Percentiles rank a stretch among this genome's conserved stretches.
phyloP scores from a whole-genome alignment of 1,140 invertebrate species.

The Drosophila ambigua region DNA sequence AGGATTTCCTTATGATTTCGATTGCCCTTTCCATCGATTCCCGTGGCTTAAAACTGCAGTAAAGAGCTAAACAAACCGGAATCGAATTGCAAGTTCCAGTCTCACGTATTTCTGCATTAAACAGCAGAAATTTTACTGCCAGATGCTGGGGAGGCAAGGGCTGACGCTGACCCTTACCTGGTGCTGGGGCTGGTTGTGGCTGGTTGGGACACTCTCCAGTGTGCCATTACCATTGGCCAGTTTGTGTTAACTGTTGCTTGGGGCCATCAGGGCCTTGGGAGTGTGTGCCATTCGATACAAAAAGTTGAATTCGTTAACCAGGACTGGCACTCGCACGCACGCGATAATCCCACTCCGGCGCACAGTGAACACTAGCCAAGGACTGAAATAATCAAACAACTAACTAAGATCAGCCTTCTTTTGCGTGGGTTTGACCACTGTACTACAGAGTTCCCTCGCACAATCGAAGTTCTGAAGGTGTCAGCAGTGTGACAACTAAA shows the following conservation, averaged over 20 bases:
- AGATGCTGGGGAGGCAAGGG: neutral
- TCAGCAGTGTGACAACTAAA: constrained; percentile 6
- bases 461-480: constrained; percentile 1
- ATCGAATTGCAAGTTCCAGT: neutral
- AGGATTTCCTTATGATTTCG: no score
- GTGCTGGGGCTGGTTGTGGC: neutral
- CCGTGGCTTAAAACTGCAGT: constrained; percentile 1
- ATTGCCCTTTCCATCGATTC: no score
- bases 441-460: neutral
- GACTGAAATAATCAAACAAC: neutral
- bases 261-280: constrained; percentile 25
- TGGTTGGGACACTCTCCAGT: constrained; percentile 31
- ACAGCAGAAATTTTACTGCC: constrained; percentile 3
- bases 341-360: constrained; percentile 43
- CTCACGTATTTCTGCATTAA: constrained; percentile 22
- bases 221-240: constrained; percentile 39
- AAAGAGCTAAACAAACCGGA: constrained; percentile 14
- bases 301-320: constrained; percentile 39
- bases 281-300: constrained; percentile 36
- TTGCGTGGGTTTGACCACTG: neutral
- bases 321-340: constrained; percentile 45
- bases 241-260: constrained; percentile 50
- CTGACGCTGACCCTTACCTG: neutral
- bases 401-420: no score
- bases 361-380: constrained; percentile 8